Conservation (phyloP, 2,888 invertebrate genomes). For the Rhamphomyia laevipes region DNA sequence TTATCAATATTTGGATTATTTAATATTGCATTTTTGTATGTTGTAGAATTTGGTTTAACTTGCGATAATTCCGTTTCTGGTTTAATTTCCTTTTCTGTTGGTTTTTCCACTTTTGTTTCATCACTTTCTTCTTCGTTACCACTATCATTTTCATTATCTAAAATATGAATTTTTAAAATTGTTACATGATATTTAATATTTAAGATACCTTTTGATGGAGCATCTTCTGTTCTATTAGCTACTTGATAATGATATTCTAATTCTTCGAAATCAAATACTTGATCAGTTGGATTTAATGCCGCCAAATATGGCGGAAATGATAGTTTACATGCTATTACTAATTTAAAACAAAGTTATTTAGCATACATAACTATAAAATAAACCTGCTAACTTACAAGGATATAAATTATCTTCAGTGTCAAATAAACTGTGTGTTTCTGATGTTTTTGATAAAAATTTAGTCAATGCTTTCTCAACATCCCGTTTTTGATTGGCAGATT, state of each 20-base stretch:
- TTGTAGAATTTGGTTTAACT: conserved; percentile 37
- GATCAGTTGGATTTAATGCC: conserved; percentile 83
- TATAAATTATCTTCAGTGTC: conserved; percentile 82
- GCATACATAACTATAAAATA: not conserved
- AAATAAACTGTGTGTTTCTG: conserved; percentile 83
- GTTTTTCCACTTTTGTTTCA: conserved; percentile 32
- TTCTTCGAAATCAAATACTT: conserved; percentile 87
- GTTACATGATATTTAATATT: not conserved
- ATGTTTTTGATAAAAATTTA: conserved; percentile 87
- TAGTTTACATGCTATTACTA: conserved; percentile 83
- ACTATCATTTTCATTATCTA: conserved; percentile 32
- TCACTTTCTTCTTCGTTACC: conserved; percentile 37
- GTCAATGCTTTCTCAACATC: conserved; percentile 89
- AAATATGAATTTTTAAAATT: conserved; percentile 9
- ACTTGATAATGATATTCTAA: conserved; percentile 61
- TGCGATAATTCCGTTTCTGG: conserved; percentile 26
- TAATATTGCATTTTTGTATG: conserved; percentile 33
- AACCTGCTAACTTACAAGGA: conserved; percentile 55
- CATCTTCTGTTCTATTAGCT: conserved; percentile 51
- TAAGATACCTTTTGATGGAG: conserved; percentile 43
- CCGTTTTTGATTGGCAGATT: conserved; percentile 83
- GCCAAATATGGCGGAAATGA: conserved; percentile 72
- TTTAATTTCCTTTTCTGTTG: conserved; percentile 28
- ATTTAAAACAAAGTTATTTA: conserved; percentile 26
- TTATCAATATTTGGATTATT: conserved; percentile 54